These are phyloP conservation scores for Lepidochitona cinerea DNA, from an alignment of 2,888 invertebrate genomes.

Conservation along the genomic window DNA sequence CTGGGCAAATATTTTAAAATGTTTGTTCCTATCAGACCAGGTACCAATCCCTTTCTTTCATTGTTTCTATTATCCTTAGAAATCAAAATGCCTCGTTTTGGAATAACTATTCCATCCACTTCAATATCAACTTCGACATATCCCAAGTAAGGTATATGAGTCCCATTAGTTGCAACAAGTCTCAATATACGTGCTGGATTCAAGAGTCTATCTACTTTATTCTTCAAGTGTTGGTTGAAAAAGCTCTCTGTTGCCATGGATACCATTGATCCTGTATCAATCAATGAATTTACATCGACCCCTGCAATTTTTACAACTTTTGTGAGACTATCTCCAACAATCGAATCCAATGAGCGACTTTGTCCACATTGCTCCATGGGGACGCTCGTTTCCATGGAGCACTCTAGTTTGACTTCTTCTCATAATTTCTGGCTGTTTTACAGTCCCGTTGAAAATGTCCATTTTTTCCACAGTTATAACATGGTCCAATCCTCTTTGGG, in stretches of 20 bases:
- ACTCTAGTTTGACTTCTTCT: neutral
- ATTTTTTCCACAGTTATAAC: neutral
- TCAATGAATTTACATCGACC: neutral
- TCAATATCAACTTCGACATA: neutral
- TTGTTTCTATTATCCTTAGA: neutral
- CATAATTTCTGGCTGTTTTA: neutral
- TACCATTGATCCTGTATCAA: slow-evolving; percentile 1
- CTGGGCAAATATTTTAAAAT: neutral
- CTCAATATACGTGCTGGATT: too few relatives aligned
- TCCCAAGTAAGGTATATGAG: neutral
- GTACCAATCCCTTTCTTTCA: neutral
- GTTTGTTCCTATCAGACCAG: neutral
- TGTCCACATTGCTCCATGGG: neutral
- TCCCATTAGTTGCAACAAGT: neutral
- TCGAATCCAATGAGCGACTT: slow-evolving; percentile 4
- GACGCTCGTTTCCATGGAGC: neutral
- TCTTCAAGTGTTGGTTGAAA: too few relatives aligned
- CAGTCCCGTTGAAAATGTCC: neutral
- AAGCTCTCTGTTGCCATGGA: neutral
- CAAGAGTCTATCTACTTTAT: too few relatives aligned
- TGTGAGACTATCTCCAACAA: neutral
- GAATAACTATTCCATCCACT: neutral
- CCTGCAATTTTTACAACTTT: neutral
- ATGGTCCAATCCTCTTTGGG: neutral
- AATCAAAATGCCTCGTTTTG: neutral